These are phyloP conservation scores for Caenorhabditis remanei DNA, from an alignment of 1,140 invertebrate species.

Conservation along the genomic window DNA sequence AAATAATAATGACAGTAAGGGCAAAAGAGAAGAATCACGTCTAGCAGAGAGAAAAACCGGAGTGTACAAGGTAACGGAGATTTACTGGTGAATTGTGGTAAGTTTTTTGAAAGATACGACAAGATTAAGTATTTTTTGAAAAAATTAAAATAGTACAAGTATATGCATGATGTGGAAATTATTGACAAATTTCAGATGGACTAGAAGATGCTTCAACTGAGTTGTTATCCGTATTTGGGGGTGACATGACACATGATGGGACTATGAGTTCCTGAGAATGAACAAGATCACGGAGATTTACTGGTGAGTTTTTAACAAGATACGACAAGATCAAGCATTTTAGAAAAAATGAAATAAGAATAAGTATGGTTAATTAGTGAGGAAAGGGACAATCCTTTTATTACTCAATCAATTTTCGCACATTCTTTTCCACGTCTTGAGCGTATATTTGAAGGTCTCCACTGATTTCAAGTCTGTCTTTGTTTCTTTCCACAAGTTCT, in stretches of 20 bases:
- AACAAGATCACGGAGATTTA: too few species aligned
- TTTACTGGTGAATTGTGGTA: slow-evolving; percentile 10
- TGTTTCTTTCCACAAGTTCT: background rate
- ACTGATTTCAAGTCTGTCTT: background rate
- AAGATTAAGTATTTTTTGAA: background rate
- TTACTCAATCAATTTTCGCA: too few species aligned
- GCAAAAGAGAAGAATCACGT: slow-evolving; percentile 1
- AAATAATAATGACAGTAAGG: background rate
- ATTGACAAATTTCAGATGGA: slow-evolving; percentile 21
- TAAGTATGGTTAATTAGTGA: too few species aligned
- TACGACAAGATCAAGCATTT: too few species aligned
- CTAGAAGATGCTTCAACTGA: background rate
- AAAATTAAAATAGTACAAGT: background rate
- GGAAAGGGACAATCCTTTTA: too few species aligned
- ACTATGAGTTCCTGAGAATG: background rate
- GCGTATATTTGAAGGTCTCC: too few species aligned
- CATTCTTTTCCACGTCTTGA: too few species aligned
- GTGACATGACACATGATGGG: background rate
- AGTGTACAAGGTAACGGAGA: slow-evolving; percentile 29
- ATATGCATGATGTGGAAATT: background rate
- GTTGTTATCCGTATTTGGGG: background rate
- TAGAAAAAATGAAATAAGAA: too few species aligned
- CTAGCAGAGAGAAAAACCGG: slow-evolving; percentile 11
- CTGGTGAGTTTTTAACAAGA: too few species aligned
- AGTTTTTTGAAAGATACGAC: background rate